Conservation (phyloP, 2,888 invertebrate genomes). For the Onthophagus sagittarius region DNA sequence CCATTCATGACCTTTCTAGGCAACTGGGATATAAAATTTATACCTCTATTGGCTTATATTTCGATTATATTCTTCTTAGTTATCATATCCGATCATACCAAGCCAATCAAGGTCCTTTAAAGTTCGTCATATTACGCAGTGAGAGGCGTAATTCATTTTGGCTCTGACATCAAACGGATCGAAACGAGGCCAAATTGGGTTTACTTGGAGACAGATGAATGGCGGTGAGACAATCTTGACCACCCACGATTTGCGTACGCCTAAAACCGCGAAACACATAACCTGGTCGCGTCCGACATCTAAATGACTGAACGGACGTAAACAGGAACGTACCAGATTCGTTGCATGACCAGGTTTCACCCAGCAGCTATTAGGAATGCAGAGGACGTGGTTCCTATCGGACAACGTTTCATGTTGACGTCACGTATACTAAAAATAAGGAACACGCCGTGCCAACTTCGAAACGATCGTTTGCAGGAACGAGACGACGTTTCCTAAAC, state of each 20-base stretch:
- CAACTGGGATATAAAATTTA: neutral
- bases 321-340: neutral
- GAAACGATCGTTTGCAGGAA: neutral
- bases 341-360: neutral
- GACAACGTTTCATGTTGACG: neutral
- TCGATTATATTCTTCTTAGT: too few relatives aligned
- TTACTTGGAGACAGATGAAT: neutral
- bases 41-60: neutral
- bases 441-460: neutral
- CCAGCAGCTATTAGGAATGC: neutral
- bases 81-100: too few relatives aligned
- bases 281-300: neutral
- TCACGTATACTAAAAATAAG: neutral
- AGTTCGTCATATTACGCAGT: neutral
- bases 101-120: neutral
- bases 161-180: neutral
- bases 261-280: neutral
- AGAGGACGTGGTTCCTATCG: neutral
- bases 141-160: neutral
- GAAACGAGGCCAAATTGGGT: neutral
- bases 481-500: neutral
- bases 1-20: neutral
- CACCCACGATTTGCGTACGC: neutral
- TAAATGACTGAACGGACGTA: neutral
- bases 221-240: neutral